A percentile compares a stretch with the other conserved stretches of the same genome.
Conservation (phyloP, 2,113 vertebrate species). For the Cichladusa arquata region DNA sequence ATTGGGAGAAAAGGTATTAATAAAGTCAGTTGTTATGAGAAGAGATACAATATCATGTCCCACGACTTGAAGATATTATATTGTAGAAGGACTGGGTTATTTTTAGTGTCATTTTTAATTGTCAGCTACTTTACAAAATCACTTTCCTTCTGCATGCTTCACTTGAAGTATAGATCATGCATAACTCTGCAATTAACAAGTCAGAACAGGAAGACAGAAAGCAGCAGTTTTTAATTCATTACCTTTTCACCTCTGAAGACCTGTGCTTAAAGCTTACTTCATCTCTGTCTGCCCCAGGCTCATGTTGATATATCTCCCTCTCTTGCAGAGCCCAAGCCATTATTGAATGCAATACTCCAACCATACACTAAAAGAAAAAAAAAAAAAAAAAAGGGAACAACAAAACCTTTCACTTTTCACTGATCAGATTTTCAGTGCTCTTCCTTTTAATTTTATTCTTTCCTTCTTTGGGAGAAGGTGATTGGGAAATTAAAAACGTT, state of each 20-base stretch:
- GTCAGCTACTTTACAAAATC: conserved; percentile 2
- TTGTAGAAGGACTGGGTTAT: background rate
- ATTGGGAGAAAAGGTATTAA: background rate
- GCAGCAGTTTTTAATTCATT: conserved; percentile 26
- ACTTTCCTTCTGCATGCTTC: background rate
- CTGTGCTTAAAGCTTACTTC: conserved; percentile 30
- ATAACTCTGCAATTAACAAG: conserved; percentile 31
- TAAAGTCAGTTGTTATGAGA: background rate
- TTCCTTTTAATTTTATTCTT: background rate
- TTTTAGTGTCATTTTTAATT: conserved; percentile 20
- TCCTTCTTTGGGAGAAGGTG: background rate
- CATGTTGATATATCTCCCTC: background rate
- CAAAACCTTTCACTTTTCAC: background rate
- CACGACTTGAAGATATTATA: conserved; percentile 24
- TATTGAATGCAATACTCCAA: background rate
- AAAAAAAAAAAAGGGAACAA: background rate
- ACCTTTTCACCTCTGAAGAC: conserved; percentile 4
- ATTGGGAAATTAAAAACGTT: background rate
- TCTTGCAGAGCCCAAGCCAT: background rate
- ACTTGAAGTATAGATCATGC: background rate
- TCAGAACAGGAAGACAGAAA: conserved; percentile 1
- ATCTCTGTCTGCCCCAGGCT: background rate
- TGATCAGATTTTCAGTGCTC: background rate
- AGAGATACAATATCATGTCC: background rate
- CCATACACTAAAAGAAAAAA: background rate